Percentiles rank a stretch among this genome's conserved stretches.
phyloP scores from a whole-genome alignment of 1,140 invertebrate genomes.

The Cotesia glomerata region DNA sequence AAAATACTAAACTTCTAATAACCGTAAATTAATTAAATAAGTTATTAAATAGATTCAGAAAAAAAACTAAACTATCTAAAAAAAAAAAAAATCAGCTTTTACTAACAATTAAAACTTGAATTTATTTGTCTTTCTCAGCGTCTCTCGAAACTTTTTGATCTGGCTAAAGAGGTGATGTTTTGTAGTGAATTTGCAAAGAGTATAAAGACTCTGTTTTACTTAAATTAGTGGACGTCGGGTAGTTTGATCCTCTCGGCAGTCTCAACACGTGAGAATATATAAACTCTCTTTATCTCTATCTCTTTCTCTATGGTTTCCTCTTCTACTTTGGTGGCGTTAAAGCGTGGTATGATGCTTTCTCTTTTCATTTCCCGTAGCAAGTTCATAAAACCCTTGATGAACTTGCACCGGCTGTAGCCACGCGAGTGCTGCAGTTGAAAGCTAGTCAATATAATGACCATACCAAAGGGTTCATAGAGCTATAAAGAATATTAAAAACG shows the following conservation, averaged over 20 bases:
- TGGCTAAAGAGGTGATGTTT: neutral
- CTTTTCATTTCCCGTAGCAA: slow-evolving; percentile 7
- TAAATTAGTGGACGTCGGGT: slow-evolving; percentile 9
- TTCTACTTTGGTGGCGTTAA: no score
- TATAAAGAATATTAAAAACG: neutral
- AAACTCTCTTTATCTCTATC: slow-evolving; percentile 3
- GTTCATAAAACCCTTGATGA: slow-evolving; percentile 21
- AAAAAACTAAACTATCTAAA: no score
- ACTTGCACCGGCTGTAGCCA: slow-evolving; percentile 7
- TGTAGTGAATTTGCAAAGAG: neutral
- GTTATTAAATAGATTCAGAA: no score
- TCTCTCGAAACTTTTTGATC: neutral
- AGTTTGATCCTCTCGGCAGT: neutral
- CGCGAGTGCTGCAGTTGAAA: slow-evolving; percentile 14
- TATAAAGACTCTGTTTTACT: slow-evolving; percentile 26
- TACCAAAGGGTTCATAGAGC: neutral
- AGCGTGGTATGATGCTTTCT: neutral
- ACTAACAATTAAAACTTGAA: no score
- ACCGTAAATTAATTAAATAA: no score
- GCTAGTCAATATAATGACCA: slow-evolving; percentile 12
- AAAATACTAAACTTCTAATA: no score
- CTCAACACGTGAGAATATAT: neutral
- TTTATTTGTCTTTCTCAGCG: neutral
- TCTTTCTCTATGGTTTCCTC: neutral
- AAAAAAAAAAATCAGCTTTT: no score